Conservation (phyloP, 2,113 vertebrate genomes). For the Lota lota region DNA sequence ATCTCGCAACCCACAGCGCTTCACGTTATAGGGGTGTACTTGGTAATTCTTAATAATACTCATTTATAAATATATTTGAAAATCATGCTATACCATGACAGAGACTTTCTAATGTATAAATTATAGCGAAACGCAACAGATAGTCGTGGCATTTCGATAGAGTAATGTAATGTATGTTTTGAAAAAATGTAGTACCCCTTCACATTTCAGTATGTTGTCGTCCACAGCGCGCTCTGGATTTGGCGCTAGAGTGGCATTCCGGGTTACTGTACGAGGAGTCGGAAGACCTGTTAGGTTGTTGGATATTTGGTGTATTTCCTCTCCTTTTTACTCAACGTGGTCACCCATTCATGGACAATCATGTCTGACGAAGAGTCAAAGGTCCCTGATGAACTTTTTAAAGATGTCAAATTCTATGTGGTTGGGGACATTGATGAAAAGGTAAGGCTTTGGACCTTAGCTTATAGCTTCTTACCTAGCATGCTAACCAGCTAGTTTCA, state of each 20-base stretch:
- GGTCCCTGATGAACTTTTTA: conserved; percentile 88
- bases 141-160: no score
- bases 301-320: background rate
- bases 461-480: conserved; percentile 47
- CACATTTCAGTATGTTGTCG: conserved; percentile 15
- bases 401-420: conserved; percentile 95
- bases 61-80: no score
- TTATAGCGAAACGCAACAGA: no score
- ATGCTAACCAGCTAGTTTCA: conserved; percentile 39
- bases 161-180: no score
- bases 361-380: conserved; percentile 79
- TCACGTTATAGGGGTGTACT: no score
- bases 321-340: background rate
- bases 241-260: conserved; percentile 59
- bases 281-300: background rate
- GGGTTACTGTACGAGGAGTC: conserved; percentile 22
- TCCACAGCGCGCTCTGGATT: conserved; percentile 62
- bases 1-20: no score
- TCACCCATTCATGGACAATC: conserved; percentile 38
- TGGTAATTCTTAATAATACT: no score
- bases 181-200: no score
- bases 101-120: no score
- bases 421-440: conserved; percentile 94
- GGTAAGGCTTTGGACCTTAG: conserved; percentile 73
- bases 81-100: no score